These are phyloP conservation scores for Tetanocera ferruginea DNA, from an alignment of 2,888 invertebrate species.

Conservation along the genomic window DNA sequence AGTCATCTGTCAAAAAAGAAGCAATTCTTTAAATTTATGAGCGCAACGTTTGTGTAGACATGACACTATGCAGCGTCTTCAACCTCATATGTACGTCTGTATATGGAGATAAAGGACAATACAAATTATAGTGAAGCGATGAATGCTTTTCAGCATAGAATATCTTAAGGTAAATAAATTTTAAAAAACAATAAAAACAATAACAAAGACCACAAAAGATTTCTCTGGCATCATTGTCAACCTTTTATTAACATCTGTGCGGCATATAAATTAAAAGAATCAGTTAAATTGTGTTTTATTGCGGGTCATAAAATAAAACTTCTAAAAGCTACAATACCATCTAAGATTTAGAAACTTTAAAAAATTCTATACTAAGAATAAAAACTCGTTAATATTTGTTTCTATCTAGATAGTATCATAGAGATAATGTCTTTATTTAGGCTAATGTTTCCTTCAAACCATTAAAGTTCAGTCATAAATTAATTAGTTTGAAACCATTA, in stretches of 20 bases:
- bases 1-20: too few species aligned
- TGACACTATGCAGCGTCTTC: not conserved
- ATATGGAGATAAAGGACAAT: slow-evolving; percentile 2
- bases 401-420: too few species aligned
- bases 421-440: too few species aligned
- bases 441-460: too few species aligned
- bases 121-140: slow-evolving; percentile 6
- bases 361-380: not conserved
- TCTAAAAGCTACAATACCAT: too few species aligned
- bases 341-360: not conserved
- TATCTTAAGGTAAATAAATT: too few species aligned
- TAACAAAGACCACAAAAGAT: not conserved
- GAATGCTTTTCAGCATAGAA: not conserved
- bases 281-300: not conserved
- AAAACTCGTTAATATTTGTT: not conserved
- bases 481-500: too few species aligned
- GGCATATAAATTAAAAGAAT: not conserved
- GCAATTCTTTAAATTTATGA: not conserved
- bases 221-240: not conserved
- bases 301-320: too few species aligned
- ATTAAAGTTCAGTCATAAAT: too few species aligned
- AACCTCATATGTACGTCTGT: not conserved
- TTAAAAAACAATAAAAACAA: not conserved
- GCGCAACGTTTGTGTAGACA: not conserved
- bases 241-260: not conserved